Evolutionary conservation across 2,797 vertebrate genomes (phyloP), one percentile per base, ranked within the genome.

Genomic region (Pseudochirops cupreus): DNA sequence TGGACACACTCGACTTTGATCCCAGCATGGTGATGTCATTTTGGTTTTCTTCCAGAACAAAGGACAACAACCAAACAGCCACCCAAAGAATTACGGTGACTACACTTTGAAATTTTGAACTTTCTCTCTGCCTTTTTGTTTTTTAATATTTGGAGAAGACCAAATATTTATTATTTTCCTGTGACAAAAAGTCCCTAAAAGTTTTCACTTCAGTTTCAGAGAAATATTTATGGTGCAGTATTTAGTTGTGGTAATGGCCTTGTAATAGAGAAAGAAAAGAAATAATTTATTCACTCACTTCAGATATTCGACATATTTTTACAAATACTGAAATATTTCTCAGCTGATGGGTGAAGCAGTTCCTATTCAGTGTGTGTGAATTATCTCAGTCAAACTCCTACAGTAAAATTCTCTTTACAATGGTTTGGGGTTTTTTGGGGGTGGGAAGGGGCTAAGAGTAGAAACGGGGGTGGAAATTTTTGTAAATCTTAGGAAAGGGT

Each of bases 291-390:
- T 50, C 94, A 52, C 82, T 52, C 55, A 93, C 91, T 93, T 59
- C 21, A 89, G 62, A 91, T 93, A 56, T 55, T 26, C 26, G 91
- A 62, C 57, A 2, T 39, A 59, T 92, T 92, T 96, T 95, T 91
- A 0, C 1, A 94, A 96, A 91, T 55, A 96, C 67, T 97, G 90
- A 97, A 96, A 94, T 95, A 74, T 57, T 93, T 95, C 82, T 91
- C 94, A 92, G 53, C 29, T 92, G 92, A 94, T 95, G 0, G 18
- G 56, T 87, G 92, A 89, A 57, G 56, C 1, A 29, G 1, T 55
- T 58, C 50, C 26, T 94, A 1, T 31, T 7, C 62, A 14, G 31
- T 56, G 52, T 57, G 31, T 95, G 52, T 92, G 21, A 95, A 52
- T 92, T 90, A 1, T 57, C 58, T 96, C 91, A 91, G 87, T 96